A percentile compares a stretch with the other conserved stretches of the same genome.
Evolutionary conservation across 2,888 invertebrate species (phyloP).

Genomic region (Oligia strigilis): DNA sequence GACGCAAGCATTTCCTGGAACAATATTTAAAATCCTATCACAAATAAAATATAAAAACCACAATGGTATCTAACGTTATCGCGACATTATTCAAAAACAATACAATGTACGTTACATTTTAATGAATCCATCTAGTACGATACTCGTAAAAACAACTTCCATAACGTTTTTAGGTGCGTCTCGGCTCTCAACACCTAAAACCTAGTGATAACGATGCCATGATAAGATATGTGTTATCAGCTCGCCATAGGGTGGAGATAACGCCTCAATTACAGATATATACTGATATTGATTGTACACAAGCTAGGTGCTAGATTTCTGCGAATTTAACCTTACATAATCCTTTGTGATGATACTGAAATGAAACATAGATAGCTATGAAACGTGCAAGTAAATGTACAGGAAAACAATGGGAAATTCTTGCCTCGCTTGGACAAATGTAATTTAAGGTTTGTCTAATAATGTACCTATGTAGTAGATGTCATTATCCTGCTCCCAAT

Average conservation of each 20-base stretch:
- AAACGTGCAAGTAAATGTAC: neutral
- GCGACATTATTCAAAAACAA: slow-evolving; percentile 39
- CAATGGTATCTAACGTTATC: slow-evolving; percentile 23
- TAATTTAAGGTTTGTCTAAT: neutral
- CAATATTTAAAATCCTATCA: slow-evolving; percentile 10
- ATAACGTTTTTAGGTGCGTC: slow-evolving; percentile 35
- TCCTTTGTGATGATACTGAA: neutral
- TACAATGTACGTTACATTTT: slow-evolving; percentile 8
- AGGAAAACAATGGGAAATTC: neutral
- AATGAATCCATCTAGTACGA: slow-evolving; percentile 18
- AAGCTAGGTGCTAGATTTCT: slow-evolving; percentile 23
- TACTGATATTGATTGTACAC: slow-evolving; percentile 58
- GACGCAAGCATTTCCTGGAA: slow-evolving; percentile 20
- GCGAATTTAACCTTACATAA: slow-evolving; percentile 24
- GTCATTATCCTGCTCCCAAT: neutral
- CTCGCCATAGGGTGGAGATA: slow-evolving; percentile 55
- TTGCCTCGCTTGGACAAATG: neutral
- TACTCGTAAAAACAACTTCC: slow-evolving; percentile 24
- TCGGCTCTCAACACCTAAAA: slow-evolving; percentile 57
- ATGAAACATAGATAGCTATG: neutral
- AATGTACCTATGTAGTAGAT: neutral
- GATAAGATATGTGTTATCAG: slow-evolving; percentile 63
- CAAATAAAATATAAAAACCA: neutral
- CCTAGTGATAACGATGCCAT: slow-evolving; percentile 38
- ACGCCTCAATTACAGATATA: slow-evolving; percentile 55